phyloP scores from a whole-genome alignment of 2,113 vertebrate species.

The Sylvietta virens region DNA sequence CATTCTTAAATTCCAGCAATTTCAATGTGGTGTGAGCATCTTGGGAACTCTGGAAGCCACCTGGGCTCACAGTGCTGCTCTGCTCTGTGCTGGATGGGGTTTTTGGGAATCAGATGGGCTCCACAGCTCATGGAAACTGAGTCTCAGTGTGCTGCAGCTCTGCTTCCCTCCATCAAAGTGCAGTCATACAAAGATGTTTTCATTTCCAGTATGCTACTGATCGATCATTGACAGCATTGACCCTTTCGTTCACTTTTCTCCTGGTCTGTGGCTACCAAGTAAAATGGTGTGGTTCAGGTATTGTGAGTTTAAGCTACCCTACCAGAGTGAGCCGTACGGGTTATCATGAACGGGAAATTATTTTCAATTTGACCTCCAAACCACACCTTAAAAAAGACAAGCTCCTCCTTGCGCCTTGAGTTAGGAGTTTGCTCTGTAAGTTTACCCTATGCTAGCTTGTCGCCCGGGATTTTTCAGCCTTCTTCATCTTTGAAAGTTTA shows the following conservation, averaged over 20 bases:
- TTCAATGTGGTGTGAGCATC: not conserved
- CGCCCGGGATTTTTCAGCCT: too few relatives aligned
- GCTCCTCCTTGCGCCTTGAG: not conserved
- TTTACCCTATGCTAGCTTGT: not conserved
- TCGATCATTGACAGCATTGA: accelerated
- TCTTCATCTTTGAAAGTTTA: too few relatives aligned
- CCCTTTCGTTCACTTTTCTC: not conserved
- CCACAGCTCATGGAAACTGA: not conserved
- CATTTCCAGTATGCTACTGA: not conserved
- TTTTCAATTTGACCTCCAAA: not conserved
- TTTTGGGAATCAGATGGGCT: not conserved
- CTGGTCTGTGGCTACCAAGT: not conserved
- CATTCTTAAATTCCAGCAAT: not conserved
- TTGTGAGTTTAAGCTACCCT: not conserved
- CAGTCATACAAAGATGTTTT: not conserved
- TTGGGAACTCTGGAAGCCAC: not conserved
- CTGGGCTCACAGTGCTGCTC: not conserved
- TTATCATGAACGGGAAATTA: not conserved
- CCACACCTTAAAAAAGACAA: not conserved
- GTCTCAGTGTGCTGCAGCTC: not conserved
- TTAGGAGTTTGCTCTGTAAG: not conserved
- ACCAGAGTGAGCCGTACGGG: not conserved
- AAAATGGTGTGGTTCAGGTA: not conserved
- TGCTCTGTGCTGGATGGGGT: not conserved
- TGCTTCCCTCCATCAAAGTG: not conserved